Conservation (phyloP, 2,113 vertebrate genomes). For the Pachyramphus minor region DNA sequence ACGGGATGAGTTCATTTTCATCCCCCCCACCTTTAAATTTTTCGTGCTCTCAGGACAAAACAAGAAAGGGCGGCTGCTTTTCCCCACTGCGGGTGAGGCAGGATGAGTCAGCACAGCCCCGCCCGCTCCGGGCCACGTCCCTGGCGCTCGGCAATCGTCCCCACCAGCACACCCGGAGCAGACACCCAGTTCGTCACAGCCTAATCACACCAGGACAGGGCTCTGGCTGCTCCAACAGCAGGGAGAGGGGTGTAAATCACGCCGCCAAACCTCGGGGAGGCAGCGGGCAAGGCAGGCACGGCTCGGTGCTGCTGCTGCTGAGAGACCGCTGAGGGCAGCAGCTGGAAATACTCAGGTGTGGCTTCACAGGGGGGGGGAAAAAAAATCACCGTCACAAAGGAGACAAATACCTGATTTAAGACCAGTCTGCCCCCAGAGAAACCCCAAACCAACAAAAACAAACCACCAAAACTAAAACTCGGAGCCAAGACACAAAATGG, state of each 20-base stretch:
- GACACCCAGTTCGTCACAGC: constrained; percentile 29
- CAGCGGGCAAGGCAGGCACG: neutral
- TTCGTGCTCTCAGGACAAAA: neutral
- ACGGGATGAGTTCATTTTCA: neutral
- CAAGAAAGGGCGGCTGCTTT: neutral
- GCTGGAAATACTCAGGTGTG: neutral
- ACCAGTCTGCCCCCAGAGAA: no score
- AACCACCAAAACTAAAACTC: neutral
- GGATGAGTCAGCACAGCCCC: neutral
- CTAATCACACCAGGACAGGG: neutral
- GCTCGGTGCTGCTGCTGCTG: neutral
- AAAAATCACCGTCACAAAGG: neutral
- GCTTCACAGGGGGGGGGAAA: neutral
- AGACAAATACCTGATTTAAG: neutral
- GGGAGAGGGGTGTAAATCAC: constrained; percentile 37
- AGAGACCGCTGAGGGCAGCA: neutral
- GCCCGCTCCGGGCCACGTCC: neutral
- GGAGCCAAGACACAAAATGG: no score
- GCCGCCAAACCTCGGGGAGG: neutral
- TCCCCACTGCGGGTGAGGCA: neutral
- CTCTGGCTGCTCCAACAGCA: constrained; percentile 42
- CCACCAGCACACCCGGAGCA: neutral
- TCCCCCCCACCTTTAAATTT: neutral
- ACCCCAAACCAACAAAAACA: neutral
- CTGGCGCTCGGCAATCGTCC: neutral